These are phyloP conservation scores for Phrixothrix hirtus DNA, from an alignment of 2,888 invertebrate genomes.

Conservation along the genomic window DNA sequence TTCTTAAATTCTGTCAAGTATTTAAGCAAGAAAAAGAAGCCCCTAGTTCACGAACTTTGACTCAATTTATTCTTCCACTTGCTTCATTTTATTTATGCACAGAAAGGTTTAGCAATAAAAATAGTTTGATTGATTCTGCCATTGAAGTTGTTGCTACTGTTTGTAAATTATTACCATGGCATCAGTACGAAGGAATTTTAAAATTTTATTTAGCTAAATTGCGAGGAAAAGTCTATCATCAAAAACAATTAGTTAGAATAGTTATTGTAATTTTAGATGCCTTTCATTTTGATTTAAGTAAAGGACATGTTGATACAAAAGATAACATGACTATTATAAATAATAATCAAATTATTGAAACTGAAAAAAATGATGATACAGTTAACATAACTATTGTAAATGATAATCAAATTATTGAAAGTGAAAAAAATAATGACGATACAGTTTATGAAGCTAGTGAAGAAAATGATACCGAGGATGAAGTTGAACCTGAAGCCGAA, in stretches of 20 bases:
- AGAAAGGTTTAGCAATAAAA: slow-evolving; percentile 75
- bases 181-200: slow-evolving; percentile 81
- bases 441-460: slow-evolving; percentile 39
- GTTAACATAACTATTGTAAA: background rate
- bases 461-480: slow-evolving; percentile 38
- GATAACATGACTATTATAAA: background rate
- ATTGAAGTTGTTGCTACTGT: slow-evolving; percentile 79
- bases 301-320: slow-evolving; percentile 53
- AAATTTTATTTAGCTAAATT: slow-evolving; percentile 80
- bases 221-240: slow-evolving; percentile 71
- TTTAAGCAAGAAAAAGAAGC: slow-evolving; percentile 64
- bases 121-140: slow-evolving; percentile 81
- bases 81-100: slow-evolving; percentile 79
- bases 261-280: slow-evolving; percentile 81
- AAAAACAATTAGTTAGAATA: slow-evolving; percentile 80
- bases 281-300: slow-evolving; percentile 88
- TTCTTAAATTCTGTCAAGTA: slow-evolving; percentile 73
- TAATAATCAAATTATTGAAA: slow-evolving; percentile 7
- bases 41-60: slow-evolving; percentile 72
- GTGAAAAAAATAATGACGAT: slow-evolving; percentile 20
- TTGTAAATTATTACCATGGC: slow-evolving; percentile 83
- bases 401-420: background rate
- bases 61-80: slow-evolving; percentile 84
- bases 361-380: too few species aligned
- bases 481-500: slow-evolving; percentile 36